Base-by-base conservation (phyloP, 2,888 invertebrate species). In the Gonocerus acuteangulatus region DNA sequence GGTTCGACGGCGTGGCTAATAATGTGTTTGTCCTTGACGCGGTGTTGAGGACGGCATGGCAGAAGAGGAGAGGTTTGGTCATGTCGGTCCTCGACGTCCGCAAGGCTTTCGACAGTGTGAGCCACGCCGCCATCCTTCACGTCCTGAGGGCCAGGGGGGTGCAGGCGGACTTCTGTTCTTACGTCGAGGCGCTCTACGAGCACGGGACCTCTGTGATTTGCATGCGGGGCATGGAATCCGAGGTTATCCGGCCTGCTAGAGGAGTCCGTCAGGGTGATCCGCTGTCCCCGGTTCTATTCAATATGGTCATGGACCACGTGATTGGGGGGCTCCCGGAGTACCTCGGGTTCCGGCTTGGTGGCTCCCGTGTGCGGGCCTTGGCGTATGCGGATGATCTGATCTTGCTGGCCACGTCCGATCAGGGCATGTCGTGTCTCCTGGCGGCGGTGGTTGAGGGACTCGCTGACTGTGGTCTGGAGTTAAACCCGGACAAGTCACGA, bases 191-290 rank as follows among this genome's bases (percentile, higher is more conserved):
- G 13, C 57, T 71, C 7, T 75, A 74, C 63, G 61, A 65, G 19
- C 68, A 71, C 62, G 69, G 72, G 32, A 64, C 68, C 15, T 73
- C 73, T 1, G 63, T 48, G 1, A 34, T 49, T 56, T 52, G 45
- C 47, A 36, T 18, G 45, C 2, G 48, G n/a, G 48, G 54, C 13
- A 13, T 34, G n/a, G 18, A 21, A 6, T 44, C 54, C 4, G 21
- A 11, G 9, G 34, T 18, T 11, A 48, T 64, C 13, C 13, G 34
- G 13, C 59, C 58, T 1, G 36, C 69, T 23, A 68, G 73, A 44
- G 74, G 74, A 0, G 74, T 75, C 9, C 71, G 73, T 47, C 75
- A 76, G 65, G 75, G 74, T 0, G 73, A 75, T 65, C 74, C 74
- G 34, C 66, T 74, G 19, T 72, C 71, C 4, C 71, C 74, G 1